Conservation (phyloP, 2,797 vertebrate genomes). For the Manis crassicaudata region DNA sequence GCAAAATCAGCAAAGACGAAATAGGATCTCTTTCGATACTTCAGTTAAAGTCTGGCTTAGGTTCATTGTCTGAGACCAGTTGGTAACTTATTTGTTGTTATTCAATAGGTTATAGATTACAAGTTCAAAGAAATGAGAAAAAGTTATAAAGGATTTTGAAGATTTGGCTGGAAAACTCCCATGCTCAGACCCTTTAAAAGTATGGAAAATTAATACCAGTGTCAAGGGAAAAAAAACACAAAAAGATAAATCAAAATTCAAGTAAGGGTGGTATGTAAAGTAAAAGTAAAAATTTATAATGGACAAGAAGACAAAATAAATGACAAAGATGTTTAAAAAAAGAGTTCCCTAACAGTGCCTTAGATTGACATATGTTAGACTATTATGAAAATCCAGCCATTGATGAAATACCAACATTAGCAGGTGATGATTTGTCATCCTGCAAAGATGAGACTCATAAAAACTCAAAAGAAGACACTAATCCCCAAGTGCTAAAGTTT, state of each 20-base stretch:
- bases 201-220: slow-evolving; percentile 91
- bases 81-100: slow-evolving; percentile 94
- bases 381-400: rapidly evolving
- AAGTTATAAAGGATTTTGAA: slow-evolving; percentile 90
- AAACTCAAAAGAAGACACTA: not conserved
- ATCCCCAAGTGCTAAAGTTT: slow-evolving; percentile 86
- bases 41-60: slow-evolving; percentile 88
- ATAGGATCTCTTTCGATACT: slow-evolving; percentile 93
- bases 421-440: not conserved
- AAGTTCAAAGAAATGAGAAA: slow-evolving; percentile 92
- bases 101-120: slow-evolving; percentile 91
- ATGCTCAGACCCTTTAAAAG: slow-evolving; percentile 89
- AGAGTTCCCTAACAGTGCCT: slow-evolving; percentile 14
- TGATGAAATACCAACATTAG: not conserved
- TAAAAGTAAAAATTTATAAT: not conserved
- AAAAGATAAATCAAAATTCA: slow-evolving; percentile 68
- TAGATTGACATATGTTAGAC: not conserved
- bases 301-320: not conserved
- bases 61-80: slow-evolving; percentile 92
- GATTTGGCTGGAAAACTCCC: slow-evolving; percentile 89
- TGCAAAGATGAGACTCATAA: slow-evolving; percentile 54
- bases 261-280: slow-evolving; percentile 64
- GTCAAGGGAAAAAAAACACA: slow-evolving; percentile 92
- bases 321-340: not conserved
- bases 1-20: slow-evolving; percentile 92